Conservation (phyloP, 1,140 invertebrate genomes). For the Goniozus legneri region DNA sequence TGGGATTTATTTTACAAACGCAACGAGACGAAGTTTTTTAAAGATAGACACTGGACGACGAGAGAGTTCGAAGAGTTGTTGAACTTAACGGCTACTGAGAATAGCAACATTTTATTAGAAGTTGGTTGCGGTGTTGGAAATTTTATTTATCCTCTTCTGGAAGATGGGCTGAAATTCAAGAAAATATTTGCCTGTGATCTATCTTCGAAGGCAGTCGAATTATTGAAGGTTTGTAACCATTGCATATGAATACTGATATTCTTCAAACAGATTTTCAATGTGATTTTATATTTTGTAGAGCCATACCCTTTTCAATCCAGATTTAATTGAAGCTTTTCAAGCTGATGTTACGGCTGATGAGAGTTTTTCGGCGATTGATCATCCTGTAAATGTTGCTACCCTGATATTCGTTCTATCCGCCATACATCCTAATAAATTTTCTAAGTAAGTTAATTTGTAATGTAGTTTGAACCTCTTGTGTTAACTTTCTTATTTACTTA, state of each 20-base stretch:
- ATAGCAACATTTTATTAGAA: constrained; percentile 66
- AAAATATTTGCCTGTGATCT: constrained; percentile 93
- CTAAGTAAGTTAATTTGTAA: constrained; percentile 24
- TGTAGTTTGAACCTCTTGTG: neutral
- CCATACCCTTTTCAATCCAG: constrained; percentile 58
- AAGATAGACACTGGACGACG: constrained; percentile 95
- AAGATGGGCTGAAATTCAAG: constrained; percentile 68
- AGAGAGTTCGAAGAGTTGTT: constrained; percentile 87
- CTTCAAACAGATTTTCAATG: constrained; percentile 1
- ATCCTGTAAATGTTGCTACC: constrained; percentile 65
- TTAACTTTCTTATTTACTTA: constrained; percentile 1
- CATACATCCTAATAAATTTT: constrained; percentile 78
- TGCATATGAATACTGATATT: constrained; percentile 4
- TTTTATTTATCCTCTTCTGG: constrained; percentile 88
- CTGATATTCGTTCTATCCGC: constrained; percentile 80
- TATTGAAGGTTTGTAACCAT: constrained; percentile 68
- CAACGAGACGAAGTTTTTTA: constrained; percentile 89
- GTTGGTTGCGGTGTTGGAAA: constrained; percentile 98
- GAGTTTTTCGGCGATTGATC: constrained; percentile 58
- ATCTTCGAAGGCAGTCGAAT: constrained; percentile 83
- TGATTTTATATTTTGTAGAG: constrained; percentile 29
- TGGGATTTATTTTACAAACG: constrained; percentile 99
- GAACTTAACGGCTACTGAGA: constrained; percentile 38
- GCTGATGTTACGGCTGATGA: constrained; percentile 66
- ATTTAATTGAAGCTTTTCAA: constrained; percentile 73